A percentile compares a stretch with the other conserved stretches of the same genome.
These are phyloP conservation scores for Eulemur rubriventer DNA, from an alignment of 2,797 vertebrate genomes.

Conservation along the genomic window DNA sequence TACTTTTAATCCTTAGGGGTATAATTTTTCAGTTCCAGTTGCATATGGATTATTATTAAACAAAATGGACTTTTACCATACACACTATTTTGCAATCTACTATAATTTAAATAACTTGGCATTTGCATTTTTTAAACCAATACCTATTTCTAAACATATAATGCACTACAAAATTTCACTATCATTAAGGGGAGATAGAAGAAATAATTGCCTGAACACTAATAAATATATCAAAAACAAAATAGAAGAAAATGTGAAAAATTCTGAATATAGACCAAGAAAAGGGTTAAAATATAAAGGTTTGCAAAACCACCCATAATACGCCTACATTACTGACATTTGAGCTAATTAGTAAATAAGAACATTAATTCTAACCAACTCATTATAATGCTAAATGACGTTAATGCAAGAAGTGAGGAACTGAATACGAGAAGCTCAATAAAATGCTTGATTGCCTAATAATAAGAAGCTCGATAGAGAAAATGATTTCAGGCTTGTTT, in stretches of 20 bases:
- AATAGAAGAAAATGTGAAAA: not conserved
- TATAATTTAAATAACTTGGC: not conserved
- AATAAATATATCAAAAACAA: slow-evolving; percentile 10
- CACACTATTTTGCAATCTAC: not conserved
- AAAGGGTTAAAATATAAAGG: slow-evolving; percentile 13
- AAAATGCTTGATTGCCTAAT: slow-evolving; percentile 38
- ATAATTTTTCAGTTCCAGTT: not conserved
- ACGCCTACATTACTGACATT: not conserved
- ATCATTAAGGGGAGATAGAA: not conserved
- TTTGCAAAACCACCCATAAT: not conserved
- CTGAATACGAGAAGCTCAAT: slow-evolving; percentile 29
- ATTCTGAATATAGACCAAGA: not conserved
- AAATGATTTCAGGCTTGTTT: not conserved
- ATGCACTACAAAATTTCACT: not conserved
- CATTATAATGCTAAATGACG: slow-evolving; percentile 30
- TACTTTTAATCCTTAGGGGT: not conserved
- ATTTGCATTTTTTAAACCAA: not conserved
- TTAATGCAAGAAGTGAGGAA: slow-evolving; percentile 16
- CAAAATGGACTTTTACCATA: not conserved
- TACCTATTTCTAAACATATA: slow-evolving; percentile 11
- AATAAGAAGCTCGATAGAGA: not conserved
- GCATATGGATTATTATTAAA: not conserved
- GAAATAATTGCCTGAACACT: slow-evolving; percentile 11
- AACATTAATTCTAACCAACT: slow-evolving; percentile 43
- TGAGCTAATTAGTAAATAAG: slow-evolving; percentile 48